Conservation (phyloP, 64 coral and sea anemone species). For the Dendrophyllia cribrosa region DNA sequence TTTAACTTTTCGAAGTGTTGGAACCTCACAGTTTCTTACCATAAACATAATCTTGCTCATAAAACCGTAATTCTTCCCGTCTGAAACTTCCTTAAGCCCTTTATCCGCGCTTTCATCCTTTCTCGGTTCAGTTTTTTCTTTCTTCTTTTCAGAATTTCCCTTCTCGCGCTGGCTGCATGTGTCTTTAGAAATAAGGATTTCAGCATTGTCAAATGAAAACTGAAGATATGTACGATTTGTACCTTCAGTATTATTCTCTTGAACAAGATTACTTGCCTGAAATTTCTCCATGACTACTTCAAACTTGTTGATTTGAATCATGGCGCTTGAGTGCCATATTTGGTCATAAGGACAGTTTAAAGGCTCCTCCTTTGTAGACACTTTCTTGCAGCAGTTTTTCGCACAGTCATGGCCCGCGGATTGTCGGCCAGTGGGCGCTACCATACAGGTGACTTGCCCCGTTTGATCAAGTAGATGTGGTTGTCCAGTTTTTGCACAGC, state of each 20-base stretch:
- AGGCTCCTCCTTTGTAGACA: background rate
- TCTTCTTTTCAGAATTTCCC: background rate
- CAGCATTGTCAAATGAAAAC: constrained; percentile 58
- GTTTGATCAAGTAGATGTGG: constrained; percentile 20
- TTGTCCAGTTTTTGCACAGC: constrained; percentile 13
- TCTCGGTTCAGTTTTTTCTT: background rate
- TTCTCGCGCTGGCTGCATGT: background rate
- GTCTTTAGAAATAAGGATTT: constrained; percentile 29
- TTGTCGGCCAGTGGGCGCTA: background rate
- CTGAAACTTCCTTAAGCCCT: background rate
- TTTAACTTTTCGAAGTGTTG: constrained; percentile 32
- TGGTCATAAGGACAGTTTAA: background rate
- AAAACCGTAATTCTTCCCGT: background rate
- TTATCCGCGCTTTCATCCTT: background rate
- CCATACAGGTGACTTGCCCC: constrained; percentile 29
- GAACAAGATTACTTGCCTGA: constrained; percentile 5
- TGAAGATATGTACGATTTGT: constrained; percentile 55
- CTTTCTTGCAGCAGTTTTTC: background rate
- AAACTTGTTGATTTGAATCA: constrained; percentile 72
- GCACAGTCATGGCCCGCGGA: background rate
- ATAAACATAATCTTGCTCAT: constrained; percentile 64
- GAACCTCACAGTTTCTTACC: constrained; percentile 76
- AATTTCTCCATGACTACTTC: constrained; percentile 68
- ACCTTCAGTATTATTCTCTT: background rate
- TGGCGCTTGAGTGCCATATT: background rate